Evolutionary conservation across 2,113 vertebrate genomes (phyloP).

Genomic region (Phasianus colchicus): DNA sequence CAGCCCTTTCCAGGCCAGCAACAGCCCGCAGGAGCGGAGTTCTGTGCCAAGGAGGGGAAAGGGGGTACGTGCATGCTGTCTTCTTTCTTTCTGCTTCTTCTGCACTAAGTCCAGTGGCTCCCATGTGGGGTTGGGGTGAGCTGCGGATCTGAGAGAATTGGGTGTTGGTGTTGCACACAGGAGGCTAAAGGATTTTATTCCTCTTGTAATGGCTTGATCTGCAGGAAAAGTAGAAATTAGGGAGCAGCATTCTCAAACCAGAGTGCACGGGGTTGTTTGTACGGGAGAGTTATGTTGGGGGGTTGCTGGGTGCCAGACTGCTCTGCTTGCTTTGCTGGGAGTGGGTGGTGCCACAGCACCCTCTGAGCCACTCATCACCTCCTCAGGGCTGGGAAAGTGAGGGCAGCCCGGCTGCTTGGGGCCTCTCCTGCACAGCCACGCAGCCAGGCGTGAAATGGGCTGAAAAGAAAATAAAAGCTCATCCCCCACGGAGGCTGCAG

Average conservation of each 20-base stretch:
- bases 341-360: neutral
- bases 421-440: neutral
- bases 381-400: neutral
- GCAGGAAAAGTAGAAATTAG: neutral
- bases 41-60: neutral
- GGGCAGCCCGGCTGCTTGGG: neutral
- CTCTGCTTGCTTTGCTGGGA: neutral
- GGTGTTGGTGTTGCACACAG: rapidly evolving
- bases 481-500: neutral
- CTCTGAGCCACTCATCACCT: rapidly evolving
- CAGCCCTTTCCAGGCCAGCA: neutral
- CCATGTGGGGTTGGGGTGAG: neutral
- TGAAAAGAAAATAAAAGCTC: neutral
- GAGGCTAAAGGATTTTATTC: neutral
- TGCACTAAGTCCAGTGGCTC: neutral
- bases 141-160: neutral
- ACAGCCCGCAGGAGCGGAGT: neutral
- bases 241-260: neutral
- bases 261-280: neutral
- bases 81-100: neutral
- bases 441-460: conserved; percentile 28
- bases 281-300: rapidly evolving
- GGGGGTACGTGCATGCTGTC: neutral
- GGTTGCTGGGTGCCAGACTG: neutral
- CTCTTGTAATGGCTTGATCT: neutral